Percentiles rank a stretch among this genome's conserved stretches.
Conservation (phyloP, 2,888 invertebrate species). For the Stenichneumon culpator region DNA sequence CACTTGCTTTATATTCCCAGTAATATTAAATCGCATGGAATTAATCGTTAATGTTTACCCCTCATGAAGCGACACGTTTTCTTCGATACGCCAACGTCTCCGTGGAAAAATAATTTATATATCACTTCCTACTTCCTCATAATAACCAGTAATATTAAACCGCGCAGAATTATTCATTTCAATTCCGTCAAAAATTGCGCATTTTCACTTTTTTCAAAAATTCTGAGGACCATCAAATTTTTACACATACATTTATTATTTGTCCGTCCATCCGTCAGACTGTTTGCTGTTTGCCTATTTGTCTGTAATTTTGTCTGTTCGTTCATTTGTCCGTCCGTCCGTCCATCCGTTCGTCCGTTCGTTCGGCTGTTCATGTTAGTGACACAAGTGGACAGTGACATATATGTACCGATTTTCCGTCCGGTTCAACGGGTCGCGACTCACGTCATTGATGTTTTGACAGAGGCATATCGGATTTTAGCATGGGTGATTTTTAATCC, state of each 20-base stretch:
- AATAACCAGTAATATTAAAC: too few species aligned
- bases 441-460: slow-evolving; percentile 32
- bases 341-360: not conserved
- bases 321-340: not conserved
- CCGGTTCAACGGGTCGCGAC: not conserved
- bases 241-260: not conserved
- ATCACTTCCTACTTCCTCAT: too few species aligned
- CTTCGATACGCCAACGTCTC: not conserved
- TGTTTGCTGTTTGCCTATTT: too few species aligned
- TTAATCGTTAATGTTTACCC: slow-evolving; percentile 2
- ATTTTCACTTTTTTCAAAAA: not conserved
- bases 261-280: not conserved
- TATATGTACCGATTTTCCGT: not conserved
- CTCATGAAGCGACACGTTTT: not conserved
- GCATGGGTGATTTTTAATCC: slow-evolving; percentile 51
- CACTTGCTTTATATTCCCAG: not conserved
- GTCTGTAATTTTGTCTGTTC: too few species aligned
- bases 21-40: slow-evolving; percentile 6
- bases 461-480: slow-evolving; percentile 46
- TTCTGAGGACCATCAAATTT: not conserved
- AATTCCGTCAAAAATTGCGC: too few species aligned
- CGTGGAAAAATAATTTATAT: not conserved
- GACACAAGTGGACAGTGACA: not conserved
- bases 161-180: too few species aligned
- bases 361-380: not conserved